Base-by-base conservation (phyloP, 2,888 invertebrate genomes). In the Thymelicus sylvestris region DNA sequence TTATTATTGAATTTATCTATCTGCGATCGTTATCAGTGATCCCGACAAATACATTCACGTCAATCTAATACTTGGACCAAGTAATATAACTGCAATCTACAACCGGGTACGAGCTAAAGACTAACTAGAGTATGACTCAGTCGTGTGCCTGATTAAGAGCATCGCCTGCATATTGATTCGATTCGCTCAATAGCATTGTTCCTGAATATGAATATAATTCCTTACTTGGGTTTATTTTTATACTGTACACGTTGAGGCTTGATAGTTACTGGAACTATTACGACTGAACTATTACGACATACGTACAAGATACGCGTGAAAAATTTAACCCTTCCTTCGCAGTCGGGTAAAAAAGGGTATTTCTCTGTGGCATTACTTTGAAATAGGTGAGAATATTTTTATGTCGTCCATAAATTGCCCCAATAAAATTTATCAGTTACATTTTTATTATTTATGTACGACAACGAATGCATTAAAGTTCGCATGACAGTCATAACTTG, bases 71-170 rank as follows among this genome's bases (percentile, higher is more conserved):
- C 60, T 50, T 55, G 24, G 19, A 74, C 75, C 75, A 83, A 85
- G 82, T 84, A 87, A 86, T 88, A 84, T 81, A 83, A 85, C 81
- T 83, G 80, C 81, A 85, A 87, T 86, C 84, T 85, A 82, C 81
- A 78, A 77, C 59, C 38, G 44, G 62, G 47, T 38, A 8, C 19
- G 48, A 59, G 24, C 57, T 69, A 64, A 48, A 47, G 31, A 19
- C 19, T 0, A 48, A 15, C 63, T 63, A 31, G 4, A 31, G 57
- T 63, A 19, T 69, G 63, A 69, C 47, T 70, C 57, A 70, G 57
- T 50, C 48, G 48, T 57, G 60, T 41, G 69, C 59, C 70, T 70
- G 64, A 70, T 70, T 70, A 70, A 79, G 81, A 78, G 74, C 76
- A 79, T 74, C 69, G 74, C 76, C 77, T 80, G 76, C 76, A 77